Conservation (phyloP, 2,113 vertebrate species). For the Platichthys stellatus region DNA sequence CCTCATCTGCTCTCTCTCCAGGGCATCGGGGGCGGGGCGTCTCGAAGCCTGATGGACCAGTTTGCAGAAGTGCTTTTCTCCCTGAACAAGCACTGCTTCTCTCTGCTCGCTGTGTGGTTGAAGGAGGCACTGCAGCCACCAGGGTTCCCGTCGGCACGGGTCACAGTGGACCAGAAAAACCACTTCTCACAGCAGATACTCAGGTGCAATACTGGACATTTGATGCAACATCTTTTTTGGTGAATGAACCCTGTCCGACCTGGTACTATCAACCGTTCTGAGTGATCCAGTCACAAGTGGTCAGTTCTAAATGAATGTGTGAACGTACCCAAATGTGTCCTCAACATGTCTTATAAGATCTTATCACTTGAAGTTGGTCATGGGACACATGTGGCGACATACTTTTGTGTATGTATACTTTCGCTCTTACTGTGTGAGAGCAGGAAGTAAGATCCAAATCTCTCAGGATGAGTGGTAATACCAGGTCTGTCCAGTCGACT, state of each 20-base stretch:
- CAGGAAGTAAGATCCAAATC: neutral
- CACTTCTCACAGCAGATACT: slow-evolving; percentile 98
- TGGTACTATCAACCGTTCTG: too few species aligned
- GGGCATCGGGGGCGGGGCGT: slow-evolving; percentile 95
- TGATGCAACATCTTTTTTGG: neutral
- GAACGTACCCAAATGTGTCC: too few species aligned
- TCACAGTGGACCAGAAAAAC: slow-evolving; percentile 93
- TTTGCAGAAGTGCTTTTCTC: slow-evolving; percentile 96
- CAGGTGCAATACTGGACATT: slow-evolving; percentile 77
- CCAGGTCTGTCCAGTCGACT: neutral
- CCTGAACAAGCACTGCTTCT: slow-evolving; percentile 97
- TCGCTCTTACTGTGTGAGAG: neutral
- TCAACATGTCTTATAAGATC: too few species aligned
- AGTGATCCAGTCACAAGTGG: too few species aligned
- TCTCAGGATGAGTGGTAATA: neutral
- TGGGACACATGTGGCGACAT: too few species aligned
- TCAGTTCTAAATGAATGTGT: too few species aligned
- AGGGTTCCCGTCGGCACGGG: slow-evolving; percentile 90
- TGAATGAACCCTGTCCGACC: too few species aligned
- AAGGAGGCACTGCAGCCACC: slow-evolving; percentile 94
- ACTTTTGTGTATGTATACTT: too few species aligned
- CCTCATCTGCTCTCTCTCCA: slow-evolving; percentile 57
- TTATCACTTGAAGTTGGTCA: too few species aligned
- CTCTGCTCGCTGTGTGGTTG: slow-evolving; percentile 91
- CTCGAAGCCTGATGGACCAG: slow-evolving; percentile 97